Conservation (phyloP, 2,797 vertebrate species). For the Anguilla obscura region DNA sequence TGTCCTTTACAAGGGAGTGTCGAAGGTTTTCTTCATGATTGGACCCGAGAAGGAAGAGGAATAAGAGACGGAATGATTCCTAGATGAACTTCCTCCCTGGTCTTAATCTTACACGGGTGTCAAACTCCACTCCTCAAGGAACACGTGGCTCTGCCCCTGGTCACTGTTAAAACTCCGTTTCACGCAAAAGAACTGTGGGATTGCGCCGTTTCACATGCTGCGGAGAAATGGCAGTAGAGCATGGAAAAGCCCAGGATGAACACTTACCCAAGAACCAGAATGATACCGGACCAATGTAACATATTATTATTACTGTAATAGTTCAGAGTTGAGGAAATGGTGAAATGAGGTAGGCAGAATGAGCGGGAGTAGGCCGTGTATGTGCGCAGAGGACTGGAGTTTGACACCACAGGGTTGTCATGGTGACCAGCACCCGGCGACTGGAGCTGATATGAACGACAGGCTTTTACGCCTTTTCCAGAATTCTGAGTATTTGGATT, state of each 20-base stretch:
- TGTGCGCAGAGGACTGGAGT: slow-evolving; percentile 26
- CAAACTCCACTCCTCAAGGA: slow-evolving; percentile 18
- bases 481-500: slow-evolving; percentile 1
- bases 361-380: slow-evolving; percentile 37
- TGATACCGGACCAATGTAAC: neutral
- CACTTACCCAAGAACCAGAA: neutral
- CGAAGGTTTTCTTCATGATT: slow-evolving; percentile 5
- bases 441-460: slow-evolving; percentile 28
- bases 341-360: slow-evolving; percentile 71
- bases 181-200: slow-evolving; percentile 24
- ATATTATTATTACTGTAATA: neutral
- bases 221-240: slow-evolving; percentile 12
- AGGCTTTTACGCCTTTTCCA: neutral
- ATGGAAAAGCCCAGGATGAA: neutral
- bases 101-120: neutral
- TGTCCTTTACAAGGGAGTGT: slow-evolving; percentile 8
- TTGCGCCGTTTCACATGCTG: neutral
- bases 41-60: neutral
- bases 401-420: slow-evolving; percentile 29
- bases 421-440: slow-evolving; percentile 29
- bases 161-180: slow-evolving; percentile 12
- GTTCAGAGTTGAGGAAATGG: slow-evolving; percentile 11
- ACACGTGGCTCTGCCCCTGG: neutral
- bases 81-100: neutral
- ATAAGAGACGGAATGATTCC: neutral